Base-by-base conservation (phyloP, 2,113 vertebrate species). In the Anguilla japonica region DNA sequence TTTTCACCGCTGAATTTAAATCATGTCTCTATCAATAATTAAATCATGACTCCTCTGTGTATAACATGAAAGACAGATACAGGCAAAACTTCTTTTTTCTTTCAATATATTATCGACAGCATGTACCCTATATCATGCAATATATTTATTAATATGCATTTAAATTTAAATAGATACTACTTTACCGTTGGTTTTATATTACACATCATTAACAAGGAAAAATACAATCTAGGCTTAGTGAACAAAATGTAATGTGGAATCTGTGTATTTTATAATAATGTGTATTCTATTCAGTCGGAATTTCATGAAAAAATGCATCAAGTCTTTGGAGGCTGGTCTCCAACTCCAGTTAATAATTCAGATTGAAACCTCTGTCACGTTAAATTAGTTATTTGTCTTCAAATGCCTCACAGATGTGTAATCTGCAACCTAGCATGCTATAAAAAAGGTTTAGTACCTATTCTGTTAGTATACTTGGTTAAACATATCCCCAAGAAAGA, bases 11-110 rank as follows among this genome's bases (percentile, higher is more conserved):
- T 91, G 90, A 93, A 92, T 92, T 91, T 89, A 93, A 94, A 92
- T 91, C 89, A 93, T 88, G 89, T 84, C 81, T 88, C 88, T 92
- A 92, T 95, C 90, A 93, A 94, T 94, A 92, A 94, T 93, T 93
- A 86, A 94, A 86, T 53, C 91, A 89, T 92, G 20, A 22, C 60
- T 67, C 60, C 22, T 67, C 60, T 67, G 60, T 67, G 60, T 67
- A 67, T 67, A 67, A 67, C 18, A 67, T 67, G 18, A 67, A 26
- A 67, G 60, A 26, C 60, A 67, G 50, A 53, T 53, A 11, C 3
- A 22, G 60, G 22, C 2, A 67, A 67, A 67, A 67, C 20, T 67
- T 67, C 26, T 3, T 20, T 67, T 22, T 67, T 67, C 57, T 18
- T 60, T 3, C 57, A 67, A 6, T 67, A 67, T 8, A 67, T 67